phyloP scores from a whole-genome alignment of 1,140 invertebrate species.

The Drosophila sechellia region DNA sequence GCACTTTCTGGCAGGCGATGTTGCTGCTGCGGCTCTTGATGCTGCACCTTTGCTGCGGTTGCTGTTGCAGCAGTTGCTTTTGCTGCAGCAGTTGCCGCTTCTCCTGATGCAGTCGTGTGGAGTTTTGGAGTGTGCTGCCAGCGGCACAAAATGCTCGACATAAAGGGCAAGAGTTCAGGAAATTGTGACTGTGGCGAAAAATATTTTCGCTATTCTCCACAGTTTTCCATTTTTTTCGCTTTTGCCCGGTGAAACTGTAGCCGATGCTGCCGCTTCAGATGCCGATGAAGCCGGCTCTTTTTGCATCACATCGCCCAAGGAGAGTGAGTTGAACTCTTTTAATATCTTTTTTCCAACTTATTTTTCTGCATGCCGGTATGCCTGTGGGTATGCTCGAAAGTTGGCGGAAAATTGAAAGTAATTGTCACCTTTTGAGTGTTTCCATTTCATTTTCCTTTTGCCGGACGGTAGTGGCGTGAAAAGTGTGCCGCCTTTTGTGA shows the following conservation, averaged over 20 bases:
- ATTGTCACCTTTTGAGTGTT: slow-evolving; percentile 72
- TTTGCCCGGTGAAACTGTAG: slow-evolving; percentile 65
- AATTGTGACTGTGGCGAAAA: slow-evolving; percentile 76
- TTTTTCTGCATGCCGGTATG: slow-evolving; percentile 28
- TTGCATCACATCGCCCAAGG: slow-evolving; percentile 35
- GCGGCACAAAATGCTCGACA: slow-evolving; percentile 76
- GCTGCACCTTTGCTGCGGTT: slow-evolving; percentile 13
- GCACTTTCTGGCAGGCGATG: slow-evolving; percentile 66
- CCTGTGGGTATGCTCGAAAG: slow-evolving; percentile 32
- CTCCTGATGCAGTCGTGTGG: slow-evolving; percentile 38
- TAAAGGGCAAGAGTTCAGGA: slow-evolving; percentile 81
- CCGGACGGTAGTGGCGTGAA: slow-evolving; percentile 33
- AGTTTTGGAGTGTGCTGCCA: slow-evolving; percentile 62
- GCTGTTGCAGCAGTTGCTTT: slow-evolving; percentile 33
- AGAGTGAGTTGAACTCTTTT: slow-evolving; percentile 26
- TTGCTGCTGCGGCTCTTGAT: slow-evolving; percentile 32
- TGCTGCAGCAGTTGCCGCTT: slow-evolving; percentile 41
- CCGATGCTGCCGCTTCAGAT: slow-evolving; percentile 38
- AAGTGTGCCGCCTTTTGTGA: slow-evolving; percentile 47
- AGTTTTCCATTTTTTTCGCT: slow-evolving; percentile 22
- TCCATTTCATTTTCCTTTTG: slow-evolving; percentile 36
- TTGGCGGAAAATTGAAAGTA: slow-evolving; percentile 75
- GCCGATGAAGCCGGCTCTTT: slow-evolving; percentile 18
- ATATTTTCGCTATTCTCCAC: slow-evolving; percentile 53
- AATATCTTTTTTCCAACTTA: slow-evolving; percentile 10